Evolutionary conservation across 2,888 invertebrate genomes (phyloP), one percentile per base, ranked within the genome.

Genomic region (Strigamia transsilvanica): DNA sequence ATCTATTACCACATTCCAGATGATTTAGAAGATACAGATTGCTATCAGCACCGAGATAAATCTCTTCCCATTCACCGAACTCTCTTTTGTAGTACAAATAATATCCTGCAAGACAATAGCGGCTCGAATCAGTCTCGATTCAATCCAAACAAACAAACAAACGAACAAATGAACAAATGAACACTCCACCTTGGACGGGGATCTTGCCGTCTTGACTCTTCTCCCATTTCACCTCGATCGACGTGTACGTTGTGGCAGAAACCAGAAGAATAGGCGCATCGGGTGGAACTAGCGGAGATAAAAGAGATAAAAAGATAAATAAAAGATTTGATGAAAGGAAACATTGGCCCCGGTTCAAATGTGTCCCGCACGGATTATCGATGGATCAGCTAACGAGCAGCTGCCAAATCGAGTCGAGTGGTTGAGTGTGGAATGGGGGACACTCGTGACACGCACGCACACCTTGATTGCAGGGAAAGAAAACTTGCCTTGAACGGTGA

Each of bases 61-160:
- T 41, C 21, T 82, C 82, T 42, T 78, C 78, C 77, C 78, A 82
- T 82, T 82, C 77, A 23, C 82, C 82, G 21, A 77, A 82, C 34
- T 77, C 77, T 15, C 78, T 73, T 42, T 82, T 82, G 78, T 82
- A 82, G 34, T 77, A 77, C 51, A 82, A 77, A 34, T 82, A 77
- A 42, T 78, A 82, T 9, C 73, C 81, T 81, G n/a, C 15, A 27
- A 13, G 27, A 13, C 73, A 73, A 13, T n/a, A 5, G 27, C 13
- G 18, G 10, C 13, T 1, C 38, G 1, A 34, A 32, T 13, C 27
- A 34, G 38, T 38, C 10, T 38, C 38, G 38, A 6, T 38, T 38
- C 38, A 10, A 6, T 38, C 6, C 38, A n/a, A n/a, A n/a, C n/a
- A n/a, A n/a, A n/a, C n/a, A n/a, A n/a, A n/a, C n/a, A n/a, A n/a